These are phyloP conservation scores for Gymnothorax javanicus DNA, from an alignment of 2,797 vertebrate species.

Conservation along the genomic window DNA sequence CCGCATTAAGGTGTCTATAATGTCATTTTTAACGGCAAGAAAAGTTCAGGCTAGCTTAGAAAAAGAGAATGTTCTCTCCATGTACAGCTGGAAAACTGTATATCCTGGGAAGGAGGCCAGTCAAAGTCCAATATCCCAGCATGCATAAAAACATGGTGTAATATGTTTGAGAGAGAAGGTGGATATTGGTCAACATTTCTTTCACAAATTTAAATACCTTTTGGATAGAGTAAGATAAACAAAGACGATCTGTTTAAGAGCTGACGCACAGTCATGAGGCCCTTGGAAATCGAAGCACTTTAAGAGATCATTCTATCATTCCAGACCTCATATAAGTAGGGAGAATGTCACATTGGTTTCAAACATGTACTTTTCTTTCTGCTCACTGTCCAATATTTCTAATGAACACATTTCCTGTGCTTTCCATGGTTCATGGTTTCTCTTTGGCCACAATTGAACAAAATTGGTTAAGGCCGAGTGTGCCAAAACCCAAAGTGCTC, in stretches of 20 bases:
- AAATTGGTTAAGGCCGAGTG: conserved; percentile 56
- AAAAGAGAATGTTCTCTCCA: conserved; percentile 36
- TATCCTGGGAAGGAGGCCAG: conserved; percentile 31
- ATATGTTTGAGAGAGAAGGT: not conserved
- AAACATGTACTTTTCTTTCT: conserved; percentile 26
- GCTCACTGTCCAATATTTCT: conserved; percentile 39
- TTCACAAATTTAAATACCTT: conserved; percentile 25
- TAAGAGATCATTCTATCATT: not conserved
- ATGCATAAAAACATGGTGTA: not conserved
- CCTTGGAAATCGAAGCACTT: conserved; percentile 23
- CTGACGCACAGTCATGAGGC: conserved; percentile 44
- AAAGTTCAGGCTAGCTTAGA: conserved; percentile 22
- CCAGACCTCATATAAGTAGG: not conserved
- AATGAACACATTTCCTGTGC: conserved; percentile 47
- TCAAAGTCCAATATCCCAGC: conserved; percentile 35
- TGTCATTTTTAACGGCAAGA: conserved; percentile 14
- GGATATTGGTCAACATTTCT: conserved; percentile 34
- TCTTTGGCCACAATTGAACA: conserved; percentile 52
- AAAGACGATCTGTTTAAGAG: conserved; percentile 19
- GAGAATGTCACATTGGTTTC: not conserved
- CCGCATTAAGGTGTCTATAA: conserved; percentile 31
- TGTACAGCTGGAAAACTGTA: conserved; percentile 39
- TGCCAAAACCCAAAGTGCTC: conserved; percentile 49
- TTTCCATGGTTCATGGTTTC: conserved; percentile 41
- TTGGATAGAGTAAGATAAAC: conserved; percentile 26